Evolutionary conservation across 1,140 invertebrate species (phyloP).

Genomic region (Tetragnatha versicolor): DNA sequence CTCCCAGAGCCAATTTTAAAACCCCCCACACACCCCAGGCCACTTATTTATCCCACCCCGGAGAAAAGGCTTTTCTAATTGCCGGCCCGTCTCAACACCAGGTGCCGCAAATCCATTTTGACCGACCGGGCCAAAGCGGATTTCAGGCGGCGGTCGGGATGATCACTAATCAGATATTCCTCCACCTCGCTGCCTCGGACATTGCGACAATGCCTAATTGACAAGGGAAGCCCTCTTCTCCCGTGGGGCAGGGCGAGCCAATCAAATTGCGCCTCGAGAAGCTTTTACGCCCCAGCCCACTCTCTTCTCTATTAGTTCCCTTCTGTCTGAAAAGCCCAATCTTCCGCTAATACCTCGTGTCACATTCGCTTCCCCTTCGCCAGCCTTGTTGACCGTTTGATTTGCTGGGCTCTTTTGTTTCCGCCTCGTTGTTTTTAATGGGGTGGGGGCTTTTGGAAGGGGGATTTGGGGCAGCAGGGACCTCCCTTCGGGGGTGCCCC

Average conservation of each 20-base stretch:
- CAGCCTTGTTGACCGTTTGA: too few relatives aligned
- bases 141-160: neutral
- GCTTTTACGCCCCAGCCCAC: conserved; percentile 1
- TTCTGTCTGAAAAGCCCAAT: neutral
- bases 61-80: conserved; percentile 27
- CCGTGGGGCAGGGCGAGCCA: neutral
- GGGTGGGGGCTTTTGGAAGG: too few relatives aligned
- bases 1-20: too few relatives aligned
- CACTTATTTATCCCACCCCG: too few relatives aligned
- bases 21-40: too few relatives aligned
- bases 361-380: conserved; percentile 28
- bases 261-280: conserved; percentile 25
- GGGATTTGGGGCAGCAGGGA: too few relatives aligned
- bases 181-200: neutral
- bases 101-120: conserved; percentile 7
- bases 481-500: too few relatives aligned
- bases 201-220: conserved; percentile 21
- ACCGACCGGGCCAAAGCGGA: conserved; percentile 12
- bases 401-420: too few relatives aligned
- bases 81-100: neutral
- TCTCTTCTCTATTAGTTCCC: conserved; percentile 28
- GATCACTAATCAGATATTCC: conserved; percentile 28
- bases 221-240: neutral
- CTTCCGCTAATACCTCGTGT: conserved; percentile 35
- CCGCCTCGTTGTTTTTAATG: too few relatives aligned